phyloP scores from a whole-genome alignment of 2,113 vertebrate species.

The Cochlearius cochlearius region DNA sequence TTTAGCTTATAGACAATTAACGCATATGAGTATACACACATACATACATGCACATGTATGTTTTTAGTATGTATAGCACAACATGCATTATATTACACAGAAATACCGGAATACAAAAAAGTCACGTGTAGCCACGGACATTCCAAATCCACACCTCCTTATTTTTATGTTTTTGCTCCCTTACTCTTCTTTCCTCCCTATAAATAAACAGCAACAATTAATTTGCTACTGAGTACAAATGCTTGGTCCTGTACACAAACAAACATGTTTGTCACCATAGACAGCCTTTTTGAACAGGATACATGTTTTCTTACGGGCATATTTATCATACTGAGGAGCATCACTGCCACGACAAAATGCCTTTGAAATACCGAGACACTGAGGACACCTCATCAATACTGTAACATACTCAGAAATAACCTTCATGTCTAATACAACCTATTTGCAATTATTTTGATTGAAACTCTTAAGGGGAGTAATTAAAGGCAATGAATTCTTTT shows the following conservation, averaged over 20 bases:
- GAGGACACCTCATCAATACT: not conserved
- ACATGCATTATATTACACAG: fast-evolving
- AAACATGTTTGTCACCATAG: not conserved
- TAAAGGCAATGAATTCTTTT: slow-evolving; percentile 27
- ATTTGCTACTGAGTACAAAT: not conserved
- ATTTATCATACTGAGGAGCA: not conserved
- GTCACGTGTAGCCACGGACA: not conserved
- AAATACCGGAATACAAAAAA: not conserved
- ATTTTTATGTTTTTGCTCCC: not conserved
- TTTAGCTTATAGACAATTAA: not conserved
- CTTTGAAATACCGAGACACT: not conserved
- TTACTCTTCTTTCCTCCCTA: not conserved
- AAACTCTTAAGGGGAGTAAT: not conserved
- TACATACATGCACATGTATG: too few species aligned
- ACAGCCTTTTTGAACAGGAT: not conserved
- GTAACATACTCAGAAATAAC: not conserved
- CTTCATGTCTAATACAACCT: not conserved
- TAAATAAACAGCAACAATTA: not conserved
- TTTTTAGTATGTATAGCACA: not conserved
- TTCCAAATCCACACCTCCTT: not conserved
- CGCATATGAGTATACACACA: not conserved
- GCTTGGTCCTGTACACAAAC: not conserved
- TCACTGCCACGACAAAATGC: not conserved
- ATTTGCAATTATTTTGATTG: slow-evolving; percentile 14
- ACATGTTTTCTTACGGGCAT: fast-evolving